Conservation (phyloP, 2,797 vertebrate species). For the Eleutherodactylus coqui region DNA sequence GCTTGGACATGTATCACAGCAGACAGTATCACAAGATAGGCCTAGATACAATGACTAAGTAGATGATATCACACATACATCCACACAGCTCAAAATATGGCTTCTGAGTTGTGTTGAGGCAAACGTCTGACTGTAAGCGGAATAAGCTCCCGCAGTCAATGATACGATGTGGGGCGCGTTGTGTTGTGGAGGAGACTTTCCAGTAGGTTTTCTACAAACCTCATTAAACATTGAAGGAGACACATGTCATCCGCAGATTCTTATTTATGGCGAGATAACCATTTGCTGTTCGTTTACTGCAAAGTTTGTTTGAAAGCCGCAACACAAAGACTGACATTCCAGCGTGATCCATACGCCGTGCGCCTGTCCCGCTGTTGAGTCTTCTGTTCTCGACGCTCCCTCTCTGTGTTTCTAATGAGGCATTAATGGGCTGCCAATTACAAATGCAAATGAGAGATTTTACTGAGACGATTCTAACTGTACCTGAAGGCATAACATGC, state of each 20-base stretch:
- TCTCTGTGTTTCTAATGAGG: constrained; percentile 82
- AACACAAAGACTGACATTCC: background rate
- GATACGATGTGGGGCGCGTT: background rate
- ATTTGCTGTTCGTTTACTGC: background rate
- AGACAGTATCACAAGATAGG: background rate
- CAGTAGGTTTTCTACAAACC: background rate
- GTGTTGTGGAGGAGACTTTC: background rate
- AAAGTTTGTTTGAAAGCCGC: background rate
- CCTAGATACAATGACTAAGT: background rate
- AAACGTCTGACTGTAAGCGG: background rate
- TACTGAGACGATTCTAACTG: constrained; percentile 69
- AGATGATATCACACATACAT: no score
- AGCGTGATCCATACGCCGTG: background rate
- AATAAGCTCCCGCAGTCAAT: background rate
- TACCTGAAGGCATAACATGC: constrained; percentile 73
- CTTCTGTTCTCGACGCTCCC: constrained; percentile 71
- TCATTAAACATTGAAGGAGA: constrained; percentile 33
- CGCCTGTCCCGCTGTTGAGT: constrained; percentile 35
- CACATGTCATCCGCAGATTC: background rate
- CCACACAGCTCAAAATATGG: background rate
- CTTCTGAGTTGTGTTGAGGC: background rate
- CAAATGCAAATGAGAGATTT: constrained; percentile 78
- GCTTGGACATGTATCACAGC: background rate
- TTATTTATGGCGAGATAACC: constrained; percentile 32
- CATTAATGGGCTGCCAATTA: constrained; percentile 86